Conservation (phyloP, 2,113 vertebrate species). For the Pheucticus melanocephalus region DNA sequence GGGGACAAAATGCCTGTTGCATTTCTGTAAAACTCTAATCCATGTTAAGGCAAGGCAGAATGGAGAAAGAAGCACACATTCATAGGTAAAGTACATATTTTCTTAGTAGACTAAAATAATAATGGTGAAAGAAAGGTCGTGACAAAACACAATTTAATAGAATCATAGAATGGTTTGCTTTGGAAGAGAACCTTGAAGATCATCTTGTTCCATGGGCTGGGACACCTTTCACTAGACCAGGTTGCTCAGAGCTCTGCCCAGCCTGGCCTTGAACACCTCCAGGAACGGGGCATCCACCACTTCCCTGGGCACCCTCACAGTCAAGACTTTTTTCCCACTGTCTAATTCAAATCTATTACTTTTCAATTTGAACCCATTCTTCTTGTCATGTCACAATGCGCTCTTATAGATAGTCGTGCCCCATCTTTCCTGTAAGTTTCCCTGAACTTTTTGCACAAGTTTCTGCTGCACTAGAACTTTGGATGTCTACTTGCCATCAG, state of each 20-base stretch:
- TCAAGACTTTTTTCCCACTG: neutral
- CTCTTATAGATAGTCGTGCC: neutral
- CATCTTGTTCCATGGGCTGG: fast-evolving
- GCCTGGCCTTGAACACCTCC: neutral
- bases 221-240: neutral
- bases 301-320: neutral
- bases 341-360: neutral
- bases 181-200: neutral
- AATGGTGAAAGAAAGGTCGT: neutral
- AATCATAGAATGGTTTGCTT: neutral
- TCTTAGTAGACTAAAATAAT: neutral
- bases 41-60: neutral
- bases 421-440: neutral
- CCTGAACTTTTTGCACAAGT: neutral
- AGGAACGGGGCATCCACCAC: neutral
- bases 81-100: neutral
- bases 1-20: neutral
- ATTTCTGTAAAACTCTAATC: neutral
- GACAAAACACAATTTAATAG: neutral
- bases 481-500: neutral
- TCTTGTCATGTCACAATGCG: neutral
- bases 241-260: neutral
- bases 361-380: neutral
- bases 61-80: neutral
- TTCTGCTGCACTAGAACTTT: neutral